phyloP scores from a whole-genome alignment of 2,888 invertebrate genomes.

The Tetrapedia diversipes region DNA sequence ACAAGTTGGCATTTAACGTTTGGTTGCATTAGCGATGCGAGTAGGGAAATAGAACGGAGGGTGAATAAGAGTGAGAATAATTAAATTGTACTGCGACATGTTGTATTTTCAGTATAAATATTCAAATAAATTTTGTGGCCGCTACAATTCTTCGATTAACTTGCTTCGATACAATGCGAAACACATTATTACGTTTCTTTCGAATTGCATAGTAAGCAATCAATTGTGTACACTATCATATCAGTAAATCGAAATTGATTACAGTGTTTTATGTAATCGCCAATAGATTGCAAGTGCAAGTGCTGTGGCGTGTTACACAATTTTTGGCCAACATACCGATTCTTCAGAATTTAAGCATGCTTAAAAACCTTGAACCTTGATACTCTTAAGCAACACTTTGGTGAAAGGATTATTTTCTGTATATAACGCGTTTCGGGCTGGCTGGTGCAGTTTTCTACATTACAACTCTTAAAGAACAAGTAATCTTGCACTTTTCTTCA shows the following conservation, averaged over 20 bases:
- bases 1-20: no score
- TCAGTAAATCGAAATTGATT: background rate
- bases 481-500: background rate
- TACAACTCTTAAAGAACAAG: background rate
- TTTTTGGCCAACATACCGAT: background rate
- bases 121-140: no score
- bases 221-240: background rate
- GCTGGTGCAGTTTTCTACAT: background rate
- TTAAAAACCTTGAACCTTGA: background rate
- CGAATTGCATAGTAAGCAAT: background rate
- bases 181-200: background rate
- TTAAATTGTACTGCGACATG: no score
- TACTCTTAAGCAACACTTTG: conserved; percentile 11
- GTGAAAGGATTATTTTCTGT: conserved; percentile 26
- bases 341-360: background rate
- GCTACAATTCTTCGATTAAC: no score
- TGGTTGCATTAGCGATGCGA: no score
- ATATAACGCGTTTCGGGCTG: background rate
- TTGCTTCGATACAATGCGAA: no score
- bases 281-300: background rate
- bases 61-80: no score
- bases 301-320: background rate
- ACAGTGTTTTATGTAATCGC: background rate
- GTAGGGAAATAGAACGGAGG: no score
- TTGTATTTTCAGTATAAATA: no score